Conservation (phyloP, 2,888 invertebrate genomes). For the Sarcophaga caerulescens region DNA sequence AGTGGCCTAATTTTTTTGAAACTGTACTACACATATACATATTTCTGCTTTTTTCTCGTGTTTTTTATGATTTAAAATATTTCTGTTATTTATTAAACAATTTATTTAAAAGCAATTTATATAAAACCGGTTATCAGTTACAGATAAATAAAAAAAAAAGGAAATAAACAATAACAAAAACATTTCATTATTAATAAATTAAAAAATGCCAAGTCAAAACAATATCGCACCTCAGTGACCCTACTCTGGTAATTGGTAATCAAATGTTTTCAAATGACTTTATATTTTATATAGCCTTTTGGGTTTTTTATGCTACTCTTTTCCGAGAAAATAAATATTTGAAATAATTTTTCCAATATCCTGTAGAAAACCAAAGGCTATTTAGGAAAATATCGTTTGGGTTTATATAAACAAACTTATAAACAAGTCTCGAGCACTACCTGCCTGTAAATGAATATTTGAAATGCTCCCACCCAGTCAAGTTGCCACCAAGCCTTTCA, state of each 20-base stretch:
- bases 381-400: too few species aligned
- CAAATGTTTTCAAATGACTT: background rate
- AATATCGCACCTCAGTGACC: background rate
- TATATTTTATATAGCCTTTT: background rate
- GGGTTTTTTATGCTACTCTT: background rate
- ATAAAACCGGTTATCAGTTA: constrained; percentile 38
- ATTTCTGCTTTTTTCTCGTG: too few species aligned
- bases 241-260: background rate
- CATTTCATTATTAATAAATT: constrained; percentile 59
- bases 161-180: constrained; percentile 14
- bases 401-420: too few species aligned
- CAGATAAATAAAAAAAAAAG: background rate
- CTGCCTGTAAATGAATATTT: too few species aligned
- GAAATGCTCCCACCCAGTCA: too few species aligned
- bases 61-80: constrained; percentile 37
- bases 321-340: background rate
- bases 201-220: constrained; percentile 12
- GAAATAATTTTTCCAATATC: too few species aligned
- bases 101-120: constrained; percentile 60
- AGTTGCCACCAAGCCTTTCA: constrained; percentile 37
- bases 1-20: background rate
- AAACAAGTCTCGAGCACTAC: too few species aligned
- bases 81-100: constrained; percentile 59
- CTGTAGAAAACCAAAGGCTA: too few species aligned
- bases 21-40: background rate